Percentiles rank a stretch among this genome's conserved stretches.
phyloP scores from a whole-genome alignment of 1,140 invertebrate genomes.

The Meloidogyne exigua region DNA sequence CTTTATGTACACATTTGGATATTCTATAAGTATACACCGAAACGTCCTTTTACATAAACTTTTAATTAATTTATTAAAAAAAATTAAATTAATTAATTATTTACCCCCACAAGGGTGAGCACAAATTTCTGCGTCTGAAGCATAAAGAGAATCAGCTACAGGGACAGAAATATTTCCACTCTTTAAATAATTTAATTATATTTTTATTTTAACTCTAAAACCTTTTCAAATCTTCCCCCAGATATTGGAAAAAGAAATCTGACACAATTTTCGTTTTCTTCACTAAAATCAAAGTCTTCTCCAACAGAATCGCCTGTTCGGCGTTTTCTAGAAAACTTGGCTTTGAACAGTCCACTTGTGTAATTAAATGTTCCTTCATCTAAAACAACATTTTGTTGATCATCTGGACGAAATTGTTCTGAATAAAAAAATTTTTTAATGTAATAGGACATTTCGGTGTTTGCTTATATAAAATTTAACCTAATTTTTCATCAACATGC shows the following conservation, averaged over 20 bases:
- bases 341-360: constrained; percentile 58
- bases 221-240: constrained; percentile 68
- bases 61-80: too few relatives aligned
- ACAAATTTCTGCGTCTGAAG: constrained; percentile 34
- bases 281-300: constrained; percentile 56
- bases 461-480: constrained; percentile 12
- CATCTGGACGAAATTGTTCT: constrained; percentile 22
- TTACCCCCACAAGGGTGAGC: constrained; percentile 6
- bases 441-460: not conserved
- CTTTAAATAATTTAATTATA: not conserved
- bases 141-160: constrained; percentile 28
- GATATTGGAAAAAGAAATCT: constrained; percentile 63
- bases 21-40: not conserved
- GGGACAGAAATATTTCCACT: constrained; percentile 25
- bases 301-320: constrained; percentile 58
- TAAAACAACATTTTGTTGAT: not conserved
- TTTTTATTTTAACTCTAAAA: constrained; percentile 75
- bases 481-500: constrained; percentile 38
- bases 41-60: not conserved
- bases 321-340: constrained; percentile 63
- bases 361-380: constrained; percentile 30
- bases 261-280: constrained; percentile 53
- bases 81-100: not conserved
- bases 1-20: too few relatives aligned
- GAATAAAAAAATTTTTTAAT: not conserved